Conservation (phyloP, 2,797 vertebrate genomes). For the Otus scops region DNA sequence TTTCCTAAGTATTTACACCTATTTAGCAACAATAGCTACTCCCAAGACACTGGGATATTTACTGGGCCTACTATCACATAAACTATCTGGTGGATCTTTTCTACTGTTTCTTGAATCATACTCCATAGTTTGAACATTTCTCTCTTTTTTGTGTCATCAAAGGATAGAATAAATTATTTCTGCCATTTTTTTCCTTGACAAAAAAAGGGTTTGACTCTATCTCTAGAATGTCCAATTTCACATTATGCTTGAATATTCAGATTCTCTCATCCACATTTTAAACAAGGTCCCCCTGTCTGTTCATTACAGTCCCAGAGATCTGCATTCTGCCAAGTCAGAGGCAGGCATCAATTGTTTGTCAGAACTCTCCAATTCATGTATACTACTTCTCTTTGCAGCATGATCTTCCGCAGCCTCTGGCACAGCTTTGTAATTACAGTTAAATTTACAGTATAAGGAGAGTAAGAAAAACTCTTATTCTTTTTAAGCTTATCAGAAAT, state of each 20-base stretch:
- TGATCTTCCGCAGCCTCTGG: slow-evolving; percentile 75
- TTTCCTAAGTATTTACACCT: neutral
- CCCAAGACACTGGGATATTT: neutral
- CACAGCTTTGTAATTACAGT: slow-evolving; percentile 77
- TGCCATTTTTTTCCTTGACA: slow-evolving; percentile 68
- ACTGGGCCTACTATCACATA: slow-evolving; percentile 40
- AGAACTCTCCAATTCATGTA: slow-evolving; percentile 71
- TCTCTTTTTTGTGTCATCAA: slow-evolving; percentile 68
- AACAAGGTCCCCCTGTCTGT: slow-evolving; percentile 51
- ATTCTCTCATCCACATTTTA: slow-evolving; percentile 72
- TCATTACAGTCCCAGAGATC: slow-evolving; percentile 77
- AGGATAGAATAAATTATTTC: slow-evolving; percentile 62
- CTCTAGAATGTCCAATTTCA: slow-evolving; percentile 73
- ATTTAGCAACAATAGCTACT: neutral
- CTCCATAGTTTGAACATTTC: slow-evolving; percentile 69
- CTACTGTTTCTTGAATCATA: slow-evolving; percentile 67
- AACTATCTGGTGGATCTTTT: slow-evolving; percentile 74
- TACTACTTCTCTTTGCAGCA: slow-evolving; percentile 75
- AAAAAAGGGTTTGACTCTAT: slow-evolving; percentile 71
- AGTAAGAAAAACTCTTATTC: neutral
- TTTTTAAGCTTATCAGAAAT: neutral
- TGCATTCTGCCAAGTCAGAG: slow-evolving; percentile 76
- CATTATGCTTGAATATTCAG: slow-evolving; percentile 78
- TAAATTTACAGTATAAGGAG: slow-evolving; percentile 73
- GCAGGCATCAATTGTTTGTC: slow-evolving; percentile 70